These are phyloP conservation scores for Trichonephila clavata DNA, from an alignment of 1,140 invertebrate genomes.

Conservation along the genomic window DNA sequence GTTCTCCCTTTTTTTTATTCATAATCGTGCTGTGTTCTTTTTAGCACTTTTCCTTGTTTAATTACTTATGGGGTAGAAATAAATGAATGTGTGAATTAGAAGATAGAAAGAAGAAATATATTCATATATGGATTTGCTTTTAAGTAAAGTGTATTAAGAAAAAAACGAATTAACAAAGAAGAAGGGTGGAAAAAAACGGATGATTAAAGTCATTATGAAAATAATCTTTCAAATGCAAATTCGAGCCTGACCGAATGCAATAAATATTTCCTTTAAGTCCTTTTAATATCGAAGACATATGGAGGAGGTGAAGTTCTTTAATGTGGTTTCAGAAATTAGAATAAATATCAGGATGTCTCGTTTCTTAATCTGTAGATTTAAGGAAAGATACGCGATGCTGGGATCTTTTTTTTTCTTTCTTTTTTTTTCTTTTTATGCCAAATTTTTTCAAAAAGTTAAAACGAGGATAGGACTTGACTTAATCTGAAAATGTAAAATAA, in stretches of 20 bases:
- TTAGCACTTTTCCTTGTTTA: constrained; percentile 51
- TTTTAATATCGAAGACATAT: constrained; percentile 58
- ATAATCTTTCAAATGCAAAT: constrained; percentile 76
- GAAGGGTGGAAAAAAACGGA: constrained; percentile 22
- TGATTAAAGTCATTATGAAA: constrained; percentile 76
- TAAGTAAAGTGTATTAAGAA: neutral
- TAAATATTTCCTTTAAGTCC: constrained; percentile 68
- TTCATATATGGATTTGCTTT: constrained; percentile 45
- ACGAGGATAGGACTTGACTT: neutral
- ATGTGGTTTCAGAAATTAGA: constrained; percentile 74
- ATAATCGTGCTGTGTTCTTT: constrained; percentile 16
- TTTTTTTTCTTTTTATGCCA: neutral
- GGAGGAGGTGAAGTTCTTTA: constrained; percentile 52
- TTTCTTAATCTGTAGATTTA: constrained; percentile 55
- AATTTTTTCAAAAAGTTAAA: constrained; percentile 15
- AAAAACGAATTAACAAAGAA: constrained; percentile 46
- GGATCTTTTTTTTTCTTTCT: constrained; percentile 10
- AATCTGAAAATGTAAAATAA: constrained; percentile 34
- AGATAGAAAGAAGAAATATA: constrained; percentile 42
- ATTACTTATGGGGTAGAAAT: constrained; percentile 56
- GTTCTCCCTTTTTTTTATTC: constrained; percentile 18
- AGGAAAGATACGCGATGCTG: neutral
- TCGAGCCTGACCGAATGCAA: constrained; percentile 57
- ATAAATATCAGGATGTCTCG: constrained; percentile 67
- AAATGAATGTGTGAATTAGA: constrained; percentile 62